phyloP scores from a whole-genome alignment of 2,113 vertebrate genomes.

The Mus musculus region GRCm39 chr8:54645001-54645500 shows the following conservation, averaged over 20 bases:
- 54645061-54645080: no score
- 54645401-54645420: not conserved
- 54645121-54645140: not conserved
- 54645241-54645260: not conserved
- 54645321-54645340: accelerated
- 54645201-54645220: not conserved
- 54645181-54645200: not conserved
- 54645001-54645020: not conserved
- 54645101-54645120: not conserved
- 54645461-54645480: no score
- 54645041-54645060: not conserved
- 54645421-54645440: not conserved
- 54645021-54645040: not conserved
- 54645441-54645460: not conserved
- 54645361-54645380: not conserved
- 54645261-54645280: no score
- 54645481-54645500: not conserved
- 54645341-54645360: not conserved
- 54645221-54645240: not conserved
- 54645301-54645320: not conserved
- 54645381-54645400: no score
- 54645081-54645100: not conserved
- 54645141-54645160: not conserved
- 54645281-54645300: not conserved
- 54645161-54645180: not conserved